Percentiles rank a stretch among this genome's conserved stretches.
Evolutionary conservation across 2,888 invertebrate species (phyloP).

Genomic region (Neuroscelio doddi): DNA sequence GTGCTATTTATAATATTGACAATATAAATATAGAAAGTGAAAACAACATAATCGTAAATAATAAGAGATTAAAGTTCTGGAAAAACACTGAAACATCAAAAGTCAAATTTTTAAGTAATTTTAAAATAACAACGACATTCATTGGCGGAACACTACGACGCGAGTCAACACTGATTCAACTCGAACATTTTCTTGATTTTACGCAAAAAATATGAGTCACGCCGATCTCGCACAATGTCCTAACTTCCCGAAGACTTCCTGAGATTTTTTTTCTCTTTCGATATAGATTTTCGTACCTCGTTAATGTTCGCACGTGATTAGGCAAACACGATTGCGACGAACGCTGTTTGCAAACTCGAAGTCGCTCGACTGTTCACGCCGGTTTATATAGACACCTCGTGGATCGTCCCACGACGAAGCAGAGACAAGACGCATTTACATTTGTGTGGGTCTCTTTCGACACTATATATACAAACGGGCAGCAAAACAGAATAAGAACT

Average conservation of each 20-base stretch:
- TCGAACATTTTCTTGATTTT: too few species aligned
- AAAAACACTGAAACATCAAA: too few species aligned
- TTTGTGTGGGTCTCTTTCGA: too few species aligned
- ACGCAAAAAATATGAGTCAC: too few species aligned
- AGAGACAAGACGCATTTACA: constrained; percentile 35
- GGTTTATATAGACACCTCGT: constrained; percentile 65
- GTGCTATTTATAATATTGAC: too few species aligned
- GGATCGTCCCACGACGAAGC: constrained; percentile 63
- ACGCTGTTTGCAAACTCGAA: constrained; percentile 49
- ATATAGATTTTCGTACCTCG: neutral
- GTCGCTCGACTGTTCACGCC: constrained; percentile 52
- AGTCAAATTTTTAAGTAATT: too few species aligned
- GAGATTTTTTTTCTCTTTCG: neutral
- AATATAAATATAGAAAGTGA: too few species aligned
- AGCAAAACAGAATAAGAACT: constrained; percentile 27
- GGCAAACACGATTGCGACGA: constrained; percentile 33
- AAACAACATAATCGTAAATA: too few species aligned
- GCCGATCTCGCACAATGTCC: too few species aligned
- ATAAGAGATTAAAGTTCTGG: too few species aligned
- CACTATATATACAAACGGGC: constrained; percentile 15
- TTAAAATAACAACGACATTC: too few species aligned
- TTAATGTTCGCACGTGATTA: constrained; percentile 1
- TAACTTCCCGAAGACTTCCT: neutral
- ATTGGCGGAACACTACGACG: neutral
- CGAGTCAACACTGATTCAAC: neutral